Evolutionary conservation across 2,113 vertebrate species (phyloP).

Genomic region (Periophthalmodon schlosseri): DNA sequence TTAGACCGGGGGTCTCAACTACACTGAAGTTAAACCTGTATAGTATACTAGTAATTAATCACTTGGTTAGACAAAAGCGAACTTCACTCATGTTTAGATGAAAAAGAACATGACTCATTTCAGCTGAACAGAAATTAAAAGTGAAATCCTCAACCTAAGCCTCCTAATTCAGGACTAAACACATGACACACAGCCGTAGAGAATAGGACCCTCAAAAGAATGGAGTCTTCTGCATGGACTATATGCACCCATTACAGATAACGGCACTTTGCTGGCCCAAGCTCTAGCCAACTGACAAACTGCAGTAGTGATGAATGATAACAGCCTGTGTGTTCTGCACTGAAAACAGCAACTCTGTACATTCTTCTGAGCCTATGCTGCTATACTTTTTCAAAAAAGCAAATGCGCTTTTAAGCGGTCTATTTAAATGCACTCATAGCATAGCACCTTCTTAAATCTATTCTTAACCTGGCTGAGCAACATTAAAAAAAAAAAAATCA

Average conservation of each 20-base stretch:
- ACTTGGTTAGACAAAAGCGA: background rate
- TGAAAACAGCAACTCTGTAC: slow-evolving; percentile 13
- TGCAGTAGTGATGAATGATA: slow-evolving; percentile 60
- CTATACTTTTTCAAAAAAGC: slow-evolving; percentile 39
- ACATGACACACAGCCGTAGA: background rate
- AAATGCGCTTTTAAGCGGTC: slow-evolving; percentile 55
- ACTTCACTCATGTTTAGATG: background rate
- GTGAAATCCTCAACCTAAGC: background rate
- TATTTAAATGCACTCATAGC: slow-evolving; percentile 56
- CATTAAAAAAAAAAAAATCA: slow-evolving; percentile 37
- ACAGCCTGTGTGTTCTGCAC: slow-evolving; percentile 42
- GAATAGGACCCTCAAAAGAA: slow-evolving; percentile 45
- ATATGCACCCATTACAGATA: slow-evolving; percentile 45
- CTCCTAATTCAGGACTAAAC: background rate
- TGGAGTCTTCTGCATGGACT: slow-evolving; percentile 53
- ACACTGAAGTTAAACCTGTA: slow-evolving; percentile 30
- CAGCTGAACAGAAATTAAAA: background rate
- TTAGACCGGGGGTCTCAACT: slow-evolving; percentile 39
- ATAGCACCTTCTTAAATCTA: slow-evolving; percentile 69
- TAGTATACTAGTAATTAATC: slow-evolving; percentile 10
- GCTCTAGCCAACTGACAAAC: slow-evolving; percentile 40
- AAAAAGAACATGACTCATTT: background rate
- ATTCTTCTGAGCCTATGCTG: slow-evolving; percentile 26
- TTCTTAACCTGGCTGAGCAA: slow-evolving; percentile 61
- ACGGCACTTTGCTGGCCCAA: slow-evolving; percentile 32